Evolutionary conservation across 2,797 vertebrate genomes (phyloP).

Genomic region (Loriculus beryllinus): DNA sequence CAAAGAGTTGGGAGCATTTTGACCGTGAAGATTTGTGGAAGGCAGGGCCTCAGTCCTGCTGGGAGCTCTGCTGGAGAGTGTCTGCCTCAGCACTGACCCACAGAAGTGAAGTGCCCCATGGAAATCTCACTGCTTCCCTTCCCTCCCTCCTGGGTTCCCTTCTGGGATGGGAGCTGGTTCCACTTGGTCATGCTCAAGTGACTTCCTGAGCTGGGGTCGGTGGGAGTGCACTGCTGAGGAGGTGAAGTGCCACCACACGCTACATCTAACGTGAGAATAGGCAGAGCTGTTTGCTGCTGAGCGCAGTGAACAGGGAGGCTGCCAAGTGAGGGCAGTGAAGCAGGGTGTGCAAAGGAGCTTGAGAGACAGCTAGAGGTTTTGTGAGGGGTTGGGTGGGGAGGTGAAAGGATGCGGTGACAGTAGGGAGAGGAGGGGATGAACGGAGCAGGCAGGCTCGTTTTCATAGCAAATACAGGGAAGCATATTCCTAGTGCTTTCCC

Average conservation of each 20-base stretch:
- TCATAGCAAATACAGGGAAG: not conserved
- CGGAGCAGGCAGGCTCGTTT: not conserved
- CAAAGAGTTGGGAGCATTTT: slow-evolving; percentile 36
- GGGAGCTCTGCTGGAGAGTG: slow-evolving; percentile 26
- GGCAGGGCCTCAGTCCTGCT: slow-evolving; percentile 15
- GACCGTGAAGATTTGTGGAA: slow-evolving; percentile 20
- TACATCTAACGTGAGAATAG: rapidly evolving
- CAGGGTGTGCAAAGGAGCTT: not conserved
- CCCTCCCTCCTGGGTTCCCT: not conserved
- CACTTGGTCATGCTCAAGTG: slow-evolving; percentile 53
- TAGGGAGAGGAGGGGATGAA: not conserved
- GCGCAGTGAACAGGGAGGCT: not conserved
- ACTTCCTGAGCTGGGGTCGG: slow-evolving; percentile 10
- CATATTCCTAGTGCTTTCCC: not conserved
- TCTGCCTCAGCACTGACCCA: slow-evolving; percentile 43
- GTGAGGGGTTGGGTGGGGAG: not conserved
- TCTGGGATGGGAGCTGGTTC: slow-evolving; percentile 28
- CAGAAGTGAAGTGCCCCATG: slow-evolving; percentile 4
- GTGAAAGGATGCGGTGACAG: not conserved
- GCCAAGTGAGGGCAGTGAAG: not conserved
- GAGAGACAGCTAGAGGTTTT: not conserved
- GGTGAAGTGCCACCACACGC: not conserved
- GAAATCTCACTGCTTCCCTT: not conserved
- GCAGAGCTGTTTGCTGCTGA: not conserved
- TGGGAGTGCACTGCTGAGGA: not conserved